A percentile compares a stretch with the other conserved stretches of the same genome.
These are phyloP conservation scores for Xyrauchen texanus DNA, from an alignment of 2,113 vertebrate genomes.

Conservation along the genomic window DNA sequence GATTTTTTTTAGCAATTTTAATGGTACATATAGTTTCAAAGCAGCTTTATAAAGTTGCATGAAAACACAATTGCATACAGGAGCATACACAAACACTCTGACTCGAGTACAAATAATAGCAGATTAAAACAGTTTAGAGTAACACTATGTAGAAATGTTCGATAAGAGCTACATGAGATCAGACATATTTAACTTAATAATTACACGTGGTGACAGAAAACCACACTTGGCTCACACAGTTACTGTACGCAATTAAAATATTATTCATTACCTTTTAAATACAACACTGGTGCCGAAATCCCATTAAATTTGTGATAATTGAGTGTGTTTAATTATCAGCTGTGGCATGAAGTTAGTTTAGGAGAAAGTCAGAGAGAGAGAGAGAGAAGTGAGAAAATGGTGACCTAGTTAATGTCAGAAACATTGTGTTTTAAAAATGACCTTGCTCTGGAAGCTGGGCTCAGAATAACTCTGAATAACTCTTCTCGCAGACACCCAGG, in stretches of 20 bases:
- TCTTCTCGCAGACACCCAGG: constrained; percentile 61
- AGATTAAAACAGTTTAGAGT: background rate
- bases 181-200: constrained; percentile 68
- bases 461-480: constrained; percentile 83
- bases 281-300: constrained; percentile 78
- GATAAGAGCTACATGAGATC: constrained; percentile 51
- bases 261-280: constrained; percentile 86
- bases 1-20: no score
- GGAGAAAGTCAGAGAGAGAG: constrained; percentile 65
- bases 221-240: constrained; percentile 75
- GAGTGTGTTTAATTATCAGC: constrained; percentile 83
- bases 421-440: constrained; percentile 82
- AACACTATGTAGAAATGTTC: constrained; percentile 12
- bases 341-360: constrained; percentile 70
- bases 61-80: background rate
- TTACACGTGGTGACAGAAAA: constrained; percentile 75
- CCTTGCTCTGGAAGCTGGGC: constrained; percentile 76
- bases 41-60: background rate
- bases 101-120: background rate
- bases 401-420: constrained; percentile 78
- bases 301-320: constrained; percentile 85
- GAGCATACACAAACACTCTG: no score
- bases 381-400: constrained; percentile 58
- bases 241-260: constrained; percentile 83
- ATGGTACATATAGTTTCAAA: background rate